Percentiles rank a stretch among this genome's conserved stretches.
These are phyloP conservation scores for Falco berigora DNA, from an alignment of 2,797 vertebrate species.

Conservation along the genomic window DNA sequence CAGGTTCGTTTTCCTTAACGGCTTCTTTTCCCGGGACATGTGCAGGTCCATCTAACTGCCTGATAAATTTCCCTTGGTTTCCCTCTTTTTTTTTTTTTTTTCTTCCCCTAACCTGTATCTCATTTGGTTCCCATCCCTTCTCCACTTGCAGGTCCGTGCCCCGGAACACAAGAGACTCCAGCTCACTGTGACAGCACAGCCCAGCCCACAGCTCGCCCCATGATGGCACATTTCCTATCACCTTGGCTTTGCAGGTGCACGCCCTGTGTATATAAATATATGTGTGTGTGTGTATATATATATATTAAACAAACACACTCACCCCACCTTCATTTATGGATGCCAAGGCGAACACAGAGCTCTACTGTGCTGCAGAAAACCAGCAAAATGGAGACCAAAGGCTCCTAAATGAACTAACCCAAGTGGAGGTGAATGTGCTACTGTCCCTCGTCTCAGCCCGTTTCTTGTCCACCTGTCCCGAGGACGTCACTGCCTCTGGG, in stretches of 20 bases:
- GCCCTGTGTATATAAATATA: background rate
- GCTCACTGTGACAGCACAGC: rapidly evolving
- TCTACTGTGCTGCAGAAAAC: background rate
- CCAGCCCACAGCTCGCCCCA: background rate
- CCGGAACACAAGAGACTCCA: background rate
- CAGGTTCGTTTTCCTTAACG: background rate
- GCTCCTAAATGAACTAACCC: background rate
- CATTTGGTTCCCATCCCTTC: background rate
- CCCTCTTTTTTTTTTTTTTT: no score
- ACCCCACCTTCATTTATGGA: background rate
- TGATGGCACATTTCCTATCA: background rate
- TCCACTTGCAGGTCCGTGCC: background rate
- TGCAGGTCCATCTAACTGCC: background rate
- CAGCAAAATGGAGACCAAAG: background rate
- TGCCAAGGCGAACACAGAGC: background rate
- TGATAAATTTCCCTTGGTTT: background rate
- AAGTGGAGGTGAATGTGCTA: background rate
- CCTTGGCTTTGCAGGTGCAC: rapidly evolving
- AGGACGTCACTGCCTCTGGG: background rate
- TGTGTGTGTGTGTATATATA: no score
- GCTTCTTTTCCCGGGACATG: background rate
- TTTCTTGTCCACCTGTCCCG: background rate
- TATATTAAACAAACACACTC: no score
- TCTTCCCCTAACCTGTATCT: background rate
- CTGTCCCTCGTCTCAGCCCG: background rate